phyloP scores from a whole-genome alignment of 2,888 invertebrate species.

The Heliconius hortense region DNA sequence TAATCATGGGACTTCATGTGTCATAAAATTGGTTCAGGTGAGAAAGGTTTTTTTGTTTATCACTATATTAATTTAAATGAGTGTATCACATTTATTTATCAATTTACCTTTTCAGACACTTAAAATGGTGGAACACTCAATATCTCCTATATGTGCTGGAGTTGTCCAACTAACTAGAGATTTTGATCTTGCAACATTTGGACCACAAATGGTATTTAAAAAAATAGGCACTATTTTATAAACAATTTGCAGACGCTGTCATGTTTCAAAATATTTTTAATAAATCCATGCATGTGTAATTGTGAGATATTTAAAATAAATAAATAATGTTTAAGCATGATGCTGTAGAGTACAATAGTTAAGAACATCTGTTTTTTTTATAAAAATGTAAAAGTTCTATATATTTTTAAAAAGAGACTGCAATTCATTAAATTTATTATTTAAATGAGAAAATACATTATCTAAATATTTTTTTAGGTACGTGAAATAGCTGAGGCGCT shows the following conservation, averaged over 20 bases:
- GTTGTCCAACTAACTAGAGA: constrained; percentile 86
- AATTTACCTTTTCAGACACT: constrained; percentile 81
- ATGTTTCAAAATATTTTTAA: not conserved
- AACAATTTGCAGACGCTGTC: not conserved
- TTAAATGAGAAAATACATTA: not conserved
- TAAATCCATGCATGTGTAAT: not conserved
- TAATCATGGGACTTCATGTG: constrained; percentile 90
- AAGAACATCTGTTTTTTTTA: not conserved
- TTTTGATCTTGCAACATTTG: constrained; percentile 85
- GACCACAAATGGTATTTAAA: constrained; percentile 84
- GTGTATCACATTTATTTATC: constrained; percentile 2
- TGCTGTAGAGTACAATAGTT: not conserved
- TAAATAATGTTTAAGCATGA: not conserved
- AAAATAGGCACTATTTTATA: not conserved
- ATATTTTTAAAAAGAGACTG: too few relatives aligned
- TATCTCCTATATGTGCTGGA: constrained; percentile 85
- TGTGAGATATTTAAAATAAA: not conserved
- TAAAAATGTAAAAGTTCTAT: not conserved
- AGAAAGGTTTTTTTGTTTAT: constrained; percentile 13
- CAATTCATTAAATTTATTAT: too few relatives aligned
- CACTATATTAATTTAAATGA: constrained; percentile 13
- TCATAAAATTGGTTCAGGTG: constrained; percentile 86
- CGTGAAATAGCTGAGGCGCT: constrained; percentile 88
- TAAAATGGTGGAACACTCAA: constrained; percentile 88
- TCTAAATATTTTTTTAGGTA: constrained; percentile 61